phyloP scores from a whole-genome alignment of 2,888 invertebrate genomes.

The Crossocerus cetratus region DNA sequence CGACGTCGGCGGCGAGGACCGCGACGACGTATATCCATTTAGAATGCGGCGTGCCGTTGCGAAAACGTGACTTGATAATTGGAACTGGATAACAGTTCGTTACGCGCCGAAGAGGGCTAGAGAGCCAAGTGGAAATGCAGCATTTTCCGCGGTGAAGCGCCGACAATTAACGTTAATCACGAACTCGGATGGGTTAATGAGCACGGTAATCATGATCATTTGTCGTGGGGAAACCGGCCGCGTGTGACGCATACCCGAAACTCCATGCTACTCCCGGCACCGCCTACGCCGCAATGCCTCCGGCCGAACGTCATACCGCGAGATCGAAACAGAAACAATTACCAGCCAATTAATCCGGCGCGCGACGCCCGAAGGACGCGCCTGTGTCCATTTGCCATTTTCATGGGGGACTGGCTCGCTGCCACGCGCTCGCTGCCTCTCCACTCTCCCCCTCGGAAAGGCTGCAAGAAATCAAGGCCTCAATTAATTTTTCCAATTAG shows the following conservation, averaged over 20 bases:
- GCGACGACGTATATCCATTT: not conserved
- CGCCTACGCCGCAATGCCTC: too few species aligned
- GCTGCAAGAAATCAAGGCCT: not conserved
- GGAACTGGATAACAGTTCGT: not conserved
- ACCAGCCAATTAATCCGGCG: too few species aligned
- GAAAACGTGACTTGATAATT: not conserved
- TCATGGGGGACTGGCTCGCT: too few species aligned
- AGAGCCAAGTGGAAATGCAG: not conserved
- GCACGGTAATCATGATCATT: not conserved
- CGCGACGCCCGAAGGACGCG: too few species aligned
- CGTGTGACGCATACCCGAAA: not conserved
- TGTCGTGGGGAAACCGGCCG: not conserved
- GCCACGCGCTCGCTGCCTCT: not conserved
- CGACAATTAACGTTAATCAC: constrained; percentile 6
- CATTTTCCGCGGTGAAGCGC: not conserved
- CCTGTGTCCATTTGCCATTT: too few species aligned
- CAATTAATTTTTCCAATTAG: constrained; percentile 6
- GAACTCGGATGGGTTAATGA: constrained; percentile 4
- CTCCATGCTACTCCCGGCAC: not conserved
- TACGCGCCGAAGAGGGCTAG: not conserved
- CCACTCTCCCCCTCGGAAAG: not conserved
- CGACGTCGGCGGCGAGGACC: not conserved
- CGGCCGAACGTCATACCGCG: too few species aligned
- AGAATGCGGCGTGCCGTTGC: not conserved
- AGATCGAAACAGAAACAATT: too few species aligned